Evolutionary conservation across 2,888 invertebrate genomes (phyloP).

Genomic region (Dicycla oo): DNA sequence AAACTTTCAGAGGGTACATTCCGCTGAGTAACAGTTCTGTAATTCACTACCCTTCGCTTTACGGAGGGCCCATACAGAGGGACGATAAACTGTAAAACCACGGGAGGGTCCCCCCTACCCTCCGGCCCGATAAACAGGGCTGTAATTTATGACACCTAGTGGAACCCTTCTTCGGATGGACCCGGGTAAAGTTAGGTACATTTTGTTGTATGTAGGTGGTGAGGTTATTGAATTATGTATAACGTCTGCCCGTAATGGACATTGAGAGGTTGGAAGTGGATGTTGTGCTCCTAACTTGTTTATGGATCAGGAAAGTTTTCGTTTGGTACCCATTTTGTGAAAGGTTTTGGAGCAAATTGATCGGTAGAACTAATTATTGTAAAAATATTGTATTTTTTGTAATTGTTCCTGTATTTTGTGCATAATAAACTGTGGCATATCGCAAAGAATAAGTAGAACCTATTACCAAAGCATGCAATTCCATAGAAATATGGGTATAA

Average conservation of each 20-base stretch:
- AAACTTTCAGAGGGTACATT: slow-evolving; percentile 79
- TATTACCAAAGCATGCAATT: neutral
- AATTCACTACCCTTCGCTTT: slow-evolving; percentile 83
- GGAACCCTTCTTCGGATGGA: slow-evolving; percentile 80
- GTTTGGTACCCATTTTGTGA: slow-evolving; percentile 8
- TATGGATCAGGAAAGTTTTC: slow-evolving; percentile 43
- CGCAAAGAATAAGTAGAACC: neutral
- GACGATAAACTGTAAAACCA: slow-evolving; percentile 89
- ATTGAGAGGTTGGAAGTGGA: slow-evolving; percentile 52
- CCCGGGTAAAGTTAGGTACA: slow-evolving; percentile 64
- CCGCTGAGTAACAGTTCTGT: slow-evolving; percentile 84
- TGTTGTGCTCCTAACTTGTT: slow-evolving; percentile 44
- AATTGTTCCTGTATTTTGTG: neutral
- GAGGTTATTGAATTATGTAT: slow-evolving; percentile 66
- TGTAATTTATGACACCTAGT: slow-evolving; percentile 89
- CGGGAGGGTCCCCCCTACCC: slow-evolving; percentile 85
- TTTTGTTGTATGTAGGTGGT: slow-evolving; percentile 57
- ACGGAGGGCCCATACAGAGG: slow-evolving; percentile 81
- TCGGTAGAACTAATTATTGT: neutral
- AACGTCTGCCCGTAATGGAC: slow-evolving; percentile 60
- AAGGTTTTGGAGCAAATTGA: slow-evolving; percentile 18
- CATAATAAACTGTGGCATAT: neutral
- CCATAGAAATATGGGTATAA: neutral
- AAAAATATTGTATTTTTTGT: neutral
- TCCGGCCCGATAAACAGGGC: slow-evolving; percentile 87